Evolutionary conservation across 2,797 vertebrate species (phyloP), one percentile per base, ranked within the genome.

Genomic region (Bryconaethiops microstoma): DNA sequence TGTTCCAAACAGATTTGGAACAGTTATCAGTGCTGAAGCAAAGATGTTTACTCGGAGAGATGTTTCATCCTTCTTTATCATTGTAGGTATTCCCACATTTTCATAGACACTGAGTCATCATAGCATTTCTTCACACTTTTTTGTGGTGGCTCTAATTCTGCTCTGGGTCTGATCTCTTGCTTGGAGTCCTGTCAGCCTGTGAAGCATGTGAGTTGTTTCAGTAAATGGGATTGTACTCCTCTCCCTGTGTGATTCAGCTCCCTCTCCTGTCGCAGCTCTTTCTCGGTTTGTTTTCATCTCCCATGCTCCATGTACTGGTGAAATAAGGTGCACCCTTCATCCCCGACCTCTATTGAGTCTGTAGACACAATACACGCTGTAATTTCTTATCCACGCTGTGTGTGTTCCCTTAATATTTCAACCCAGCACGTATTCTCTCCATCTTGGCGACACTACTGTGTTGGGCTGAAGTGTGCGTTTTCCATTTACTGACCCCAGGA

Each of bases 161-260:
- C 68, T 54, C 54, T 76, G 64, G 13, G 40, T 69, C 63, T 59
- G 50, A 21, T 45, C 57, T 65, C 50, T n/a, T 62, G 60, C 60
- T 42, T 52, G 57, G 68, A 78, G 81, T 68, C 79, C 76, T 74
- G 60, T 69, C 82, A 76, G 82, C 68, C 79, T 68, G 85, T 83
- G 83, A 84, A 76, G 55, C 48, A 23, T 57, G 54, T 57, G 62
- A 76, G 68, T 74, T 78, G 19, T 77, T 76, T 76, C 25, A 74
- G 72, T 85, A 71, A 80, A 70, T 83, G 74, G 67, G 52, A 75
- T 72, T 82, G 69, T 52, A 65, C 52, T 74, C 40, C 39, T 80
- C 48, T 23, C 69, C 25, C 39, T 77, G 42, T 74, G 57, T 62
- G 48, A 72, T 84, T 81, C 39, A 69, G 64, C 48, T 79, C 21